Percentiles rank a stretch among this genome's conserved stretches.
Conservation (phyloP, 2,113 vertebrate species). For the Lichenostomus cassidix region DNA sequence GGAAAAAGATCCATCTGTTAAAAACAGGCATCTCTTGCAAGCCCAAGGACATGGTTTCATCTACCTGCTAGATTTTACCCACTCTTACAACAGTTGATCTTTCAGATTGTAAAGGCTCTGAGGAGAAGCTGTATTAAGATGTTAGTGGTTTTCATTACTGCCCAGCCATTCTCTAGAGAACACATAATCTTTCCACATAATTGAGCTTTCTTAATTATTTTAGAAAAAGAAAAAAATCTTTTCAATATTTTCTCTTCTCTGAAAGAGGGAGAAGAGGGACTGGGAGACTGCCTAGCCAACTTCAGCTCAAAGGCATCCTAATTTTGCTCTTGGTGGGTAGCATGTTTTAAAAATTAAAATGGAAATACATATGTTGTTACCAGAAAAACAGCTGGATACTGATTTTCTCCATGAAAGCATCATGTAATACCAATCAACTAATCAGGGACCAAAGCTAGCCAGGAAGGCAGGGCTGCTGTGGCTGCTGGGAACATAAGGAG, state of each 20-base stretch:
- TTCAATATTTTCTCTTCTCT: neutral
- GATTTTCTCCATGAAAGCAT: neutral
- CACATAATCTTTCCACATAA: neutral
- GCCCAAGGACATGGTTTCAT: neutral
- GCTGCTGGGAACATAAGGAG: neutral
- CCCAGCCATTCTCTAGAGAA: neutral
- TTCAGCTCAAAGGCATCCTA: neutral
- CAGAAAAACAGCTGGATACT: neutral
- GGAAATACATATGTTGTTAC: neutral
- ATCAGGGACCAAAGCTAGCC: neutral
- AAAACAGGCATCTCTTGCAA: neutral
- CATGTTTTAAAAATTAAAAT: slow-evolving; percentile 5
- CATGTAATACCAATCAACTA: neutral
- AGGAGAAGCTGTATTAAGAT: neutral
- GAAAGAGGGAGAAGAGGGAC: neutral
- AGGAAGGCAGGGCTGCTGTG: neutral
- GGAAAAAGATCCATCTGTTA: neutral
- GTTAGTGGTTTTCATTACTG: slow-evolving; percentile 34
- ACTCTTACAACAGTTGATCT: neutral
- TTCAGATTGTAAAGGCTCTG: neutral
- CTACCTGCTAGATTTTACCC: neutral
- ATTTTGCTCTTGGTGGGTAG: neutral
- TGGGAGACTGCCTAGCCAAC: neutral
- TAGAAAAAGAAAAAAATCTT: neutral
- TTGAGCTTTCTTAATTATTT: slow-evolving; percentile 40